Percentiles rank a stretch among this genome's conserved stretches.
Evolutionary conservation across 2,888 invertebrate genomes (phyloP).

Genomic region (Polydrusus pterygomalis): DNA sequence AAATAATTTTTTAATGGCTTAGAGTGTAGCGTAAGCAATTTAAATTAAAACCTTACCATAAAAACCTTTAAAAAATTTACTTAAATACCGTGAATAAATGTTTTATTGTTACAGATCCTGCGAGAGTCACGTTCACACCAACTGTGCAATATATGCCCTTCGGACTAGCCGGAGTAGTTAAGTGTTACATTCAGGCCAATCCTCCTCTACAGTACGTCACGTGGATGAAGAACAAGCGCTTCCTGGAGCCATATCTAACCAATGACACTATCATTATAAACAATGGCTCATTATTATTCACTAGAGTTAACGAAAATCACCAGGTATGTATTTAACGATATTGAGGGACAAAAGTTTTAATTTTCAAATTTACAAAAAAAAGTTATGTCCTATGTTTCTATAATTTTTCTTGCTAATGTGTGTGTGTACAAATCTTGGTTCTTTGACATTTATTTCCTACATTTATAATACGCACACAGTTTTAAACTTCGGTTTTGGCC

Average conservation of each 20-base stretch:
- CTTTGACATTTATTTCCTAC: too few relatives aligned
- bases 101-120: constrained; percentile 85
- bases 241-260: constrained; percentile 93
- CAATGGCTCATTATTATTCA: constrained; percentile 94
- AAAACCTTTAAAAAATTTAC: too few relatives aligned
- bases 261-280: constrained; percentile 96
- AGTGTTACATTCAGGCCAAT: constrained; percentile 97
- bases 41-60: too few relatives aligned
- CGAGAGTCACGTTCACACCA: constrained; percentile 96
- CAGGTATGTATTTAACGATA: constrained; percentile 71
- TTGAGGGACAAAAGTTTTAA: neutral
- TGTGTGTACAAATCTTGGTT: too few relatives aligned
- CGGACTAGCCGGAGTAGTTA: constrained; percentile 93
- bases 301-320: constrained; percentile 92
- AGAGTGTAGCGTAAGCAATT: too few relatives aligned
- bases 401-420: too few relatives aligned
- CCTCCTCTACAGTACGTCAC: constrained; percentile 96
- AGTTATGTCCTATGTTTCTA: too few relatives aligned
- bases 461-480: too few relatives aligned
- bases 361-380: too few relatives aligned
- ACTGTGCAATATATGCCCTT: constrained; percentile 96
- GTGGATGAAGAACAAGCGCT: constrained; percentile 97
- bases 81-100: too few relatives aligned
- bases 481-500: too few relatives aligned
- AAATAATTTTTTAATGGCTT: too few relatives aligned